A percentile compares a stretch with the other conserved stretches of the same genome.
Conservation (phyloP, 2,797 vertebrate genomes). For the Myotis daubentonii region DNA sequence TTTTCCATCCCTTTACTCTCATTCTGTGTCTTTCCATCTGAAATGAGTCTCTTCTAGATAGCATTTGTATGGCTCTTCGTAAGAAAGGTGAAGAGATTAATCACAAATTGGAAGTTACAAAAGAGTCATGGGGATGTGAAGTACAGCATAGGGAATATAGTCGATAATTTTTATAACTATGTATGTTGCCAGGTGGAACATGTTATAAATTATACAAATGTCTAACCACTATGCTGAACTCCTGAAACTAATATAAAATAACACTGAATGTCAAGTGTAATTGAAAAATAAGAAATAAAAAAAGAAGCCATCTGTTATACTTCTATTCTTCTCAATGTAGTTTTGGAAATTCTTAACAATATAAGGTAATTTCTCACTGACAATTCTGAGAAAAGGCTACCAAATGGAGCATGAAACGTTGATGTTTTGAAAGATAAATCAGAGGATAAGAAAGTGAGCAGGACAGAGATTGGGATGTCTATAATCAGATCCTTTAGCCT, state of each 20-base stretch:
- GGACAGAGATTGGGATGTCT: not conserved
- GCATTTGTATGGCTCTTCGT: not conserved
- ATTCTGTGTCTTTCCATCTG: not conserved
- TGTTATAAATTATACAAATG: not conserved
- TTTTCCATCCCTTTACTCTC: not conserved
- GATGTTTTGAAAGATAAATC: not conserved
- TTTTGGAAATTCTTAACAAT: conserved; percentile 37
- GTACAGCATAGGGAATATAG: not conserved
- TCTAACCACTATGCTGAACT: not conserved
- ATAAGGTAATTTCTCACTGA: not conserved
- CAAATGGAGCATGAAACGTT: not conserved
- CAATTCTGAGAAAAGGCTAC: not conserved
- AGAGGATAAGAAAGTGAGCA: not conserved
- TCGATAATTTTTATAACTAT: not conserved
- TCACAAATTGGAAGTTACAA: not conserved
- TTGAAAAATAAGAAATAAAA: not conserved
- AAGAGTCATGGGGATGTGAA: not conserved
- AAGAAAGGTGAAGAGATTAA: not conserved
- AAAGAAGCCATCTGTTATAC: not conserved
- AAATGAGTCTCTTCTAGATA: not conserved
- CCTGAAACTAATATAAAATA: not conserved
- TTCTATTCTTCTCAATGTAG: not conserved
- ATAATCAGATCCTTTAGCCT: not conserved
- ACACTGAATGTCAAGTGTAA: not conserved
- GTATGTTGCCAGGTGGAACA: not conserved